Conservation (phyloP, 2,113 vertebrate genomes). For the Cariama cristata region DNA sequence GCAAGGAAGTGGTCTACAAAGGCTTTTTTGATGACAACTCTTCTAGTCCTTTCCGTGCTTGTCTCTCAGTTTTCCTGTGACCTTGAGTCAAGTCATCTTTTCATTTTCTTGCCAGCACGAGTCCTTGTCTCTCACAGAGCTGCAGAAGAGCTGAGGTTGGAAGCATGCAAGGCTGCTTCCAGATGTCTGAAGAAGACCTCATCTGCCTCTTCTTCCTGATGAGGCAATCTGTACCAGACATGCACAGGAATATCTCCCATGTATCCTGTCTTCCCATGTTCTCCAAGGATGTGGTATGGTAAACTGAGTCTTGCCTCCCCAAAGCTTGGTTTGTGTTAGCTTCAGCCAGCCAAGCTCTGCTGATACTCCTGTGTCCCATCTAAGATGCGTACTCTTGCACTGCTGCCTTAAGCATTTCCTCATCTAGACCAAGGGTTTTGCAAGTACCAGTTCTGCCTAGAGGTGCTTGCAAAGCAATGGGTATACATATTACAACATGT, state of each 20-base stretch:
- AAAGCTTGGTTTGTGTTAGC: neutral
- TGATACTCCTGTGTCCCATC: neutral
- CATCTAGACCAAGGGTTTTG: neutral
- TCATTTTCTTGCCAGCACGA: neutral
- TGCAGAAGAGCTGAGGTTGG: neutral
- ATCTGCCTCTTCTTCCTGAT: neutral
- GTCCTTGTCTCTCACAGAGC: neutral
- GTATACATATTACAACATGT: neutral
- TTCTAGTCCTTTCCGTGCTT: neutral
- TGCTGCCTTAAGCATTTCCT: neutral
- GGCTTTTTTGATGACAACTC: neutral
- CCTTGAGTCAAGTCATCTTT: neutral
- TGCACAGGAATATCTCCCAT: neutral
- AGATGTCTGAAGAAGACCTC: neutral
- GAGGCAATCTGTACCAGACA: neutral
- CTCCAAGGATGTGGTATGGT: neutral
- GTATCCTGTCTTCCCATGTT: neutral
- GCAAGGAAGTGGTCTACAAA: neutral
- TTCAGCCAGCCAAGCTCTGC: neutral
- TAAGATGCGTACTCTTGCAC: neutral
- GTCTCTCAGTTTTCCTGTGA: neutral
- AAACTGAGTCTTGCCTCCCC: neutral
- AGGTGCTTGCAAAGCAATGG: neutral
- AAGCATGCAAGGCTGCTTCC: neutral
- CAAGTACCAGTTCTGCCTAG: neutral